These are phyloP conservation scores for Griposia aprilina DNA, from an alignment of 2,888 invertebrate genomes.

Conservation along the genomic window DNA sequence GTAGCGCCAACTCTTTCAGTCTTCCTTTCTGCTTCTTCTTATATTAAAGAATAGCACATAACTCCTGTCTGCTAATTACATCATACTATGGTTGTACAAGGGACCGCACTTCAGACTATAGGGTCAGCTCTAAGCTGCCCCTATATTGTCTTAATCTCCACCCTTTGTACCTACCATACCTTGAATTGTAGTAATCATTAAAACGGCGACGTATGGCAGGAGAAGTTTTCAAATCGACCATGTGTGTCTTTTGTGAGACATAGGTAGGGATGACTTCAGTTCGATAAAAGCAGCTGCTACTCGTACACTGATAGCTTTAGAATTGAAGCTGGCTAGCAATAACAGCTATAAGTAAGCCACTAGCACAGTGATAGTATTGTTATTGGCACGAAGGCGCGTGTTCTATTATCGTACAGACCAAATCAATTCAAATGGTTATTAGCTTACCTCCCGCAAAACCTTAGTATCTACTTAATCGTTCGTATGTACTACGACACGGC, in stretches of 20 bases:
- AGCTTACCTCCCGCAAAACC: not conserved
- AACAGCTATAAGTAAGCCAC: conserved; percentile 3
- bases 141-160: not conserved
- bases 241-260: not conserved
- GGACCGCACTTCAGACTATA: not conserved
- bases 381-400: not conserved
- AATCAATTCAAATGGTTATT: conserved; percentile 24
- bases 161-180: not conserved
- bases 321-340: not conserved
- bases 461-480: not conserved
- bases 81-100: not conserved
- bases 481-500: not conserved
- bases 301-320: not conserved
- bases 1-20: not conserved
- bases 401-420: conserved; percentile 11
- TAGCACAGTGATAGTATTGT: conserved; percentile 12
- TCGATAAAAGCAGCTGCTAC: not conserved
- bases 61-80: not conserved
- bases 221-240: not conserved
- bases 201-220: not conserved
- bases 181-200: not conserved
- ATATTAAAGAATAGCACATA: not conserved
- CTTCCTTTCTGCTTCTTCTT: not conserved
- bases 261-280: not conserved
- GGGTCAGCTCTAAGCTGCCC: not conserved